Base-by-base conservation (phyloP, 1,140 invertebrate genomes). In the Drosophila watanabei region DNA sequence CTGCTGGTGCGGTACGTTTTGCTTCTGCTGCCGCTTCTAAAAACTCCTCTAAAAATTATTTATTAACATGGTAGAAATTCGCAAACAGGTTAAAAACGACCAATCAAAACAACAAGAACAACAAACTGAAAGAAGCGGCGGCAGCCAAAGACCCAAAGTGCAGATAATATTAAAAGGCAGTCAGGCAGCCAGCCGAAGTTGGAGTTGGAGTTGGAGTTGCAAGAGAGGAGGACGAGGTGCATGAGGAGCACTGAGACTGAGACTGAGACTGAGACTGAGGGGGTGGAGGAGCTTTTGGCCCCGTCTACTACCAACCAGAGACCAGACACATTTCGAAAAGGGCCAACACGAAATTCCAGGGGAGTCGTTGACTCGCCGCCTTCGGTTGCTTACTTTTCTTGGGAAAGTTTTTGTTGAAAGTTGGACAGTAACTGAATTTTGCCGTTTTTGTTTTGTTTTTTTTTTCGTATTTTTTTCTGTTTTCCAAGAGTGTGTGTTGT, bases 31-130 rank as follows among this genome's bases (percentile, higher is more conserved):
- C 75, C 56, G 73, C 75, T 60, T 73, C 76, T 78, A 77, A 78
- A 78, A 88, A 89, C 82, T 89, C 86, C 86, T 90, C 82, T 90
- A 90, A 90, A 90, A 90, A 90, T 90, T 90, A 90, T 90, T 90
- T 90, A 90, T 90, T 90, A 90, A 90, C 86, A 90, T 90, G 86
- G 86, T 86, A 86, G 82, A 90, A 90, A 90, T 90, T 90, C 86
- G 86, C 86, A 90, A 90, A 90, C 86, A 90, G 86, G 86, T 90
- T 90, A 90, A 90, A 90, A 90, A 75, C 82, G 87, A 86, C 75
- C 86, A 89, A 89, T 90, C 86, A 89, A 89, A 89, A 82, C 86
- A 90, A 82, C 75, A 88, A 88, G 69, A 87, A 69, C 46, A 77
- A 46, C 68, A 45, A 79, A 35, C 33, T 68, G 39, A 49, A 66